A percentile compares a stretch with the other conserved stretches of the same genome.
Conservation (phyloP, 1,140 invertebrate species). For the Philaenus spumarius region DNA sequence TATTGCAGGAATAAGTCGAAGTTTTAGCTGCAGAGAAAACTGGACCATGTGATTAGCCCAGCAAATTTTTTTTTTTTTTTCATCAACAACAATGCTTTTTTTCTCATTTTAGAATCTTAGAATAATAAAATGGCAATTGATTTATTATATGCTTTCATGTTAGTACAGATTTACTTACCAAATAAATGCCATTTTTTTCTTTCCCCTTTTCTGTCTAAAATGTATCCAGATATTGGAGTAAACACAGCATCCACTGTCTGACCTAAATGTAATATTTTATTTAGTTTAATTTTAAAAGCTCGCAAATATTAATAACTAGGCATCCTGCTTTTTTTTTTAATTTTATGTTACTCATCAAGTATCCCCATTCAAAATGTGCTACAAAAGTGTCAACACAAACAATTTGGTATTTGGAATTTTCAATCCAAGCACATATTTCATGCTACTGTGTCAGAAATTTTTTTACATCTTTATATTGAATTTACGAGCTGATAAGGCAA, state of each 20-base stretch:
- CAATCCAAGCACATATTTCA: no score
- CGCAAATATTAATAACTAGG: no score
- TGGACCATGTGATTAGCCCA: background rate
- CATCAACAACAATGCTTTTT: background rate
- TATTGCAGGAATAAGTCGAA: background rate
- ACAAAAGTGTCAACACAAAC: no score
- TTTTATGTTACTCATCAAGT: no score
- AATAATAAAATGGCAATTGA: background rate
- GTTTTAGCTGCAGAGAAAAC: background rate
- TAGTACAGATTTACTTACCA: slow-evolving; percentile 47
- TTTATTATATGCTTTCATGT: background rate
- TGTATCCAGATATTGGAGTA: slow-evolving; percentile 77
- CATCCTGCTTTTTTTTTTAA: no score
- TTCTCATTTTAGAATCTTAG: background rate
- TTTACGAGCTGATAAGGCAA: no score
- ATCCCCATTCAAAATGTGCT: no score
- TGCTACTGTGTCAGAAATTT: no score
- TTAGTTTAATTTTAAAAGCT: no score
- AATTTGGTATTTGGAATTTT: no score
- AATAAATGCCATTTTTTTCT: slow-evolving; percentile 82
- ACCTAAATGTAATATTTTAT: slow-evolving; percentile 44
- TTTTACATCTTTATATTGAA: no score
- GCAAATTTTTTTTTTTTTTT: background rate
- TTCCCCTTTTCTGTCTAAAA: slow-evolving; percentile 66
- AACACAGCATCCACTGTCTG: slow-evolving; percentile 79